Base-by-base conservation (phyloP, 2,888 invertebrate genomes). In the Dryomyza anilis region DNA sequence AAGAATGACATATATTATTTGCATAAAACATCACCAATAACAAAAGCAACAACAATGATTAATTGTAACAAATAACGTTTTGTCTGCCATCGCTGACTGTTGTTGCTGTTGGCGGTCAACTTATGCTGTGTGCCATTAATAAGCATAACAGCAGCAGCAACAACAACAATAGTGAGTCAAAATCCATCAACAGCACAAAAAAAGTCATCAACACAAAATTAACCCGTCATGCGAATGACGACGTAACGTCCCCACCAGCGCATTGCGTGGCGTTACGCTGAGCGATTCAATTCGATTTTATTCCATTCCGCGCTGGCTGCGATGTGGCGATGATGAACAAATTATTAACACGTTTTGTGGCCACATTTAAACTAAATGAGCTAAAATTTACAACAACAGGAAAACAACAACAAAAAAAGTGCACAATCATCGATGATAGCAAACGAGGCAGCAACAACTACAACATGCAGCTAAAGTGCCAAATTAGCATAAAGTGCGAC, bases 201-300 rank as follows among this genome's bases (percentile, higher is more conserved):
- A 55, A 55, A 55, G 19, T 25, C 45, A 63, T 63, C 53, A 46
- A 59, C 48, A 63, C 48, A 64, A 67, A 71, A 71, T 71, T 71
- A 71, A 70, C 70, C 69, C 67, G 67, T 70, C 69, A 70, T 69
- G 67, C 66, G 23, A 6, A 5, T 6, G 46, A 36, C 45, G 50
- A 59, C 52, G 14, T 65, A 45, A 50, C 63, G 63, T 64, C 57
- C 57, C 57, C 48, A 61, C 52, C 65, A 65, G 61, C 60, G 21
- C 29, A 2, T 27, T n/a, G 16, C 55, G 43, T 33, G 16, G 30
- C 29, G 23, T 21, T 23, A 7, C 27, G 46, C 61, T 65, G 29
- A 12, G 14, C 29, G n/a, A n/a, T n/a, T n/a, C n/a, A n/a, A n/a
- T n/a, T n/a, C n/a, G n/a, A n/a, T n/a, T n/a, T n/a, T n/a, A n/a